Evolutionary conservation across 2,888 invertebrate species (phyloP).

Genomic region (Conistra vaccinii): DNA sequence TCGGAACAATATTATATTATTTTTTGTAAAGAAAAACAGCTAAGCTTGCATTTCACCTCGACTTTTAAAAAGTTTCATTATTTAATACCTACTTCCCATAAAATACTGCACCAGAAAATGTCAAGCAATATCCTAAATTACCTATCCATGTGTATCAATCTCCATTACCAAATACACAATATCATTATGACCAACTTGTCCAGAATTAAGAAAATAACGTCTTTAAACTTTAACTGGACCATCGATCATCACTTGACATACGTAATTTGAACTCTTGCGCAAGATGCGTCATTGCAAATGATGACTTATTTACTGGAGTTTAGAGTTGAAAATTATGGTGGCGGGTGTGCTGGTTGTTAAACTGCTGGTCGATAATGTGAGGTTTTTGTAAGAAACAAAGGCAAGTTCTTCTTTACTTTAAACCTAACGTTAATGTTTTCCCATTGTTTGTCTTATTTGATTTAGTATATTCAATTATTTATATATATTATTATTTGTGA

Average conservation of each 20-base stretch:
- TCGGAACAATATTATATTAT: no score
- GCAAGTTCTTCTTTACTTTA: not conserved
- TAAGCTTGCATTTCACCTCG: not conserved
- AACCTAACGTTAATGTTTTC: no score
- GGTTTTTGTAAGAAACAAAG: not conserved
- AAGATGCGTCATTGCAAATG: conserved; percentile 29
- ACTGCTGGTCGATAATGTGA: not conserved
- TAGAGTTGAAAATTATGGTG: conserved; percentile 38
- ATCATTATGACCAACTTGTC: conserved; percentile 28
- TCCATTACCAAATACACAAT: conserved; percentile 33
- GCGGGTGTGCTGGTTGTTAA: not conserved
- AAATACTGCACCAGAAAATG: conserved; percentile 10
- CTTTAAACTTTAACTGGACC: conserved; percentile 19
- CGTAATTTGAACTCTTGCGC: conserved; percentile 42
- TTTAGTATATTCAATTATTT: no score
- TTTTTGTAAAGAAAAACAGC: no score
- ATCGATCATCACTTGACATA: conserved; percentile 55
- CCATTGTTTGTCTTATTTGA: no score
- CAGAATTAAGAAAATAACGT: conserved; percentile 34
- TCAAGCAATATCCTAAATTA: conserved; percentile 11
- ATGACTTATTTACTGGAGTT: conserved; percentile 20
- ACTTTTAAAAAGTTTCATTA: not conserved
- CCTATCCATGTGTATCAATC: conserved; percentile 12
- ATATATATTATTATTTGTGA: no score
- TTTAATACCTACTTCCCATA: not conserved